Conservation (phyloP, 2,797 vertebrate genomes). For the Melanotaenia boesemani region DNA sequence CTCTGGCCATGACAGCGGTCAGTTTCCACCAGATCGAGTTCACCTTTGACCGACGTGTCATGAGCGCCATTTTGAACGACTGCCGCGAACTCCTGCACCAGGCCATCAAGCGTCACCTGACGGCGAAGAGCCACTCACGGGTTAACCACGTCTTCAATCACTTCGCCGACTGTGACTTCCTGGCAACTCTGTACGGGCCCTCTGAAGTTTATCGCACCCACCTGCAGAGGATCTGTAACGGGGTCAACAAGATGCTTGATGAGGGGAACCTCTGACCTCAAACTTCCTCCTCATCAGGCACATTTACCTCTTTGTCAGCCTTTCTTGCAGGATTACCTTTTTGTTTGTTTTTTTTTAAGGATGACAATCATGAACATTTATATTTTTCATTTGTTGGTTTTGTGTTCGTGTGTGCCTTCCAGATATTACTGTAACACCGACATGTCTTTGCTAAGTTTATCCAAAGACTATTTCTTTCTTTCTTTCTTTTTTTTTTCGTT, state of each 20-base stretch:
- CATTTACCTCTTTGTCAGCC: slow-evolving; percentile 41
- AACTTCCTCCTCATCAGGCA: neutral
- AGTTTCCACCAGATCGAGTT: slow-evolving; percentile 98
- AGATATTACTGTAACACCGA: slow-evolving; percentile 66
- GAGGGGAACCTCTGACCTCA: slow-evolving; percentile 90
- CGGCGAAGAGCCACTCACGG: slow-evolving; percentile 91
- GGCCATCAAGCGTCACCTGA: slow-evolving; percentile 91
- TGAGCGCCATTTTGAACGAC: slow-evolving; percentile 89
- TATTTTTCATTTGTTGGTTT: slow-evolving; percentile 40
- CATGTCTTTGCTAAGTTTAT: slow-evolving; percentile 45
- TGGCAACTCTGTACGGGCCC: slow-evolving; percentile 89
- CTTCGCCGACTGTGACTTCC: slow-evolving; percentile 94
- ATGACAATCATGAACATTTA: slow-evolving; percentile 53
- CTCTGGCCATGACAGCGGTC: slow-evolving; percentile 93
- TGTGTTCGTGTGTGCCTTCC: slow-evolving; percentile 57
- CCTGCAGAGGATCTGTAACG: slow-evolving; percentile 90
- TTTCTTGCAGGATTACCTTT: slow-evolving; percentile 7
- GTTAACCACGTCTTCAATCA: slow-evolving; percentile 95
- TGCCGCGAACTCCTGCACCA: slow-evolving; percentile 94
- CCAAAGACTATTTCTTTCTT: slow-evolving; percentile 56
- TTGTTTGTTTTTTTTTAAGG: slow-evolving; percentile 34
- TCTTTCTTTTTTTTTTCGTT: slow-evolving; percentile 28
- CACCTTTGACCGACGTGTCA: slow-evolving; percentile 95
- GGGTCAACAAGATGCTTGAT: slow-evolving; percentile 94
- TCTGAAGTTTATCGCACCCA: slow-evolving; percentile 89